Evolutionary conservation across 2,888 invertebrate genomes (phyloP).

Genomic region (Unio pictorum): DNA sequence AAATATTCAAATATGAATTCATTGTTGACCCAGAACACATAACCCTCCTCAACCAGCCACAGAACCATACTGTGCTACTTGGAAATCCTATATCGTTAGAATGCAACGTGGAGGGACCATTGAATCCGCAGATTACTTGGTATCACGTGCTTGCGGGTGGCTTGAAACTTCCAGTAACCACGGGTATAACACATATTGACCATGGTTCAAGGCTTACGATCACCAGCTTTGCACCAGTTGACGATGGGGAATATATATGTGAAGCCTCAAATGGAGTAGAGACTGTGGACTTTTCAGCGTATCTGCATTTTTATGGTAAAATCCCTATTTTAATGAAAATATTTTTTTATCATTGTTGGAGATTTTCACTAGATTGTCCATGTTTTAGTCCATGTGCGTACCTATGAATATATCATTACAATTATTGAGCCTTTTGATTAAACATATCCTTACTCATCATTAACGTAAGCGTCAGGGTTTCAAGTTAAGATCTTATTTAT

Average conservation of each 20-base stretch:
- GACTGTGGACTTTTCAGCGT: conserved; percentile 26
- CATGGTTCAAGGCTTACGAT: conserved; percentile 38
- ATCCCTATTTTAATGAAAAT: no score
- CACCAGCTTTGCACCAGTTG: conserved; percentile 10
- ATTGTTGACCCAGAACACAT: conserved; percentile 34
- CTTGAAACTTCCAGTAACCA: conserved; percentile 16
- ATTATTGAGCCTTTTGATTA: no score
- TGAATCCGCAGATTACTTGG: conserved; percentile 79
- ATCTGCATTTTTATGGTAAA: conserved; percentile 31
- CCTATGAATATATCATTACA: no score
- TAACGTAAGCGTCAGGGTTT: no score
- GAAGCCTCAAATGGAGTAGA: conserved; percentile 40
- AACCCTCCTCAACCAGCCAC: conserved; percentile 23
- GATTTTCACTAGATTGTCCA: no score
- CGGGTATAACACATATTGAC: conserved; percentile 15
- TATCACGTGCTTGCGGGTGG: conserved; percentile 64
- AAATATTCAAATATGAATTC: no score
- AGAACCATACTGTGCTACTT: conserved; percentile 75
- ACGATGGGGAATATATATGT: conserved; percentile 37
- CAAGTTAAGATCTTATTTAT: no score
- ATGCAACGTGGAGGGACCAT: conserved; percentile 61
- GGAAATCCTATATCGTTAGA: conserved; percentile 67
- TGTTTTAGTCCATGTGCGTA: no score
- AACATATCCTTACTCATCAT: no score
- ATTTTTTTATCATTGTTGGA: no score